Conservation (phyloP, 2,888 invertebrate genomes). For the Galeruca laticollis region DNA sequence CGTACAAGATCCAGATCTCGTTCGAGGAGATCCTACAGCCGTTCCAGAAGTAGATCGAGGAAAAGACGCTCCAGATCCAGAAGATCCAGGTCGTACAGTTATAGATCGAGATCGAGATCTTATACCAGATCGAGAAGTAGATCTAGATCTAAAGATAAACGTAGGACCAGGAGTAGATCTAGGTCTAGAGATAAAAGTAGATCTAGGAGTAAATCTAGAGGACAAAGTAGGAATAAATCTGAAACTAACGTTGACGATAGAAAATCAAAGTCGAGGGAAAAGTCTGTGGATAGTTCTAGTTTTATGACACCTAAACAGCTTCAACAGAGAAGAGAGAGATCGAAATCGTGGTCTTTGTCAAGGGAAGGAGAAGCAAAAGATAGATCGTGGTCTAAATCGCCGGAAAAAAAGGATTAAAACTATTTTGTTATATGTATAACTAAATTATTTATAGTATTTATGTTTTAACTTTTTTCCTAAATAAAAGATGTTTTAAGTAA, state of each 20-base stretch:
- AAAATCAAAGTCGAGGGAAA: constrained; percentile 46
- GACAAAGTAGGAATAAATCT: constrained; percentile 26
- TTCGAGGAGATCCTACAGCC: constrained; percentile 46
- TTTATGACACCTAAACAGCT: constrained; percentile 62
- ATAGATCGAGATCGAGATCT: constrained; percentile 48
- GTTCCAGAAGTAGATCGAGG: constrained; percentile 53
- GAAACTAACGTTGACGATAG: constrained; percentile 36
- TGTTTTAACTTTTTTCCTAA: constrained; percentile 8
- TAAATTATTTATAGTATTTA: not conserved
- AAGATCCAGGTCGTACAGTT: constrained; percentile 57
- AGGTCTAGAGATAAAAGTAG: constrained; percentile 33
- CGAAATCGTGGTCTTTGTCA: constrained; percentile 73
- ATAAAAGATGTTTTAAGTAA: not conserved
- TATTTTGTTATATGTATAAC: not conserved
- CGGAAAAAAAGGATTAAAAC: constrained; percentile 51
- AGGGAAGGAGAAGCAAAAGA: constrained; percentile 63
- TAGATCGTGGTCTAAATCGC: constrained; percentile 71
- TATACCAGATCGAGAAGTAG: constrained; percentile 45
- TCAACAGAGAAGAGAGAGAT: constrained; percentile 62
- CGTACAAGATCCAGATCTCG: constrained; percentile 28
- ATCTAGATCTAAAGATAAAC: constrained; percentile 51
- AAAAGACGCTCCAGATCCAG: constrained; percentile 44
- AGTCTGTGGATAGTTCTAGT: constrained; percentile 62
- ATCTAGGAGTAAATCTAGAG: constrained; percentile 32
- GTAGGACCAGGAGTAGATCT: constrained; percentile 31